Conservation (phyloP, 2,797 vertebrate species). For the Benthosema pterotum region DNA sequence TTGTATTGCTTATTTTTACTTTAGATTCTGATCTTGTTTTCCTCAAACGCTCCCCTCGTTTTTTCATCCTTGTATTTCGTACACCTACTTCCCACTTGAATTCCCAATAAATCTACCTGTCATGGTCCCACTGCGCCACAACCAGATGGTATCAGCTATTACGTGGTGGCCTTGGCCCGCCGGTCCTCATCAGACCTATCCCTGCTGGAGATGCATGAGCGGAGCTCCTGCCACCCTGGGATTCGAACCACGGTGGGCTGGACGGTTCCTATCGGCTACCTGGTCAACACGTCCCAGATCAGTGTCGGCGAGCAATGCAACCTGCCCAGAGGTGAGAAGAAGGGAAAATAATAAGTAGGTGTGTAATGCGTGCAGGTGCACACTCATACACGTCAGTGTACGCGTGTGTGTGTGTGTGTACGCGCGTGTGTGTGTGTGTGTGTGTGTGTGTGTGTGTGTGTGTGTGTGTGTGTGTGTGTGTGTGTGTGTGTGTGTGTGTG, state of each 20-base stretch:
- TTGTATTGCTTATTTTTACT: too few relatives aligned
- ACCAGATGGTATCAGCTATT: slow-evolving; percentile 79
- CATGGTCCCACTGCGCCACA: background rate
- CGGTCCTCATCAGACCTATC: slow-evolving; percentile 82
- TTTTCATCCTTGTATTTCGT: too few relatives aligned
- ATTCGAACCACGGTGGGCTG: slow-evolving; percentile 86
- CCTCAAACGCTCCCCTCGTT: too few relatives aligned
- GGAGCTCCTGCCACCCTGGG: slow-evolving; percentile 85
- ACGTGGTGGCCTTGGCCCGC: slow-evolving; percentile 82
- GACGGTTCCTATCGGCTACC: slow-evolving; percentile 85
- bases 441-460: too few relatives aligned
- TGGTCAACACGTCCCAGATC: slow-evolving; percentile 86
- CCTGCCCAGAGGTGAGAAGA: slow-evolving; percentile 78
- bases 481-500: too few relatives aligned
- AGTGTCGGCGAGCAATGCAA: slow-evolving; percentile 84
- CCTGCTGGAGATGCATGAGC: slow-evolving; percentile 85
- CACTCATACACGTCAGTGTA: too few relatives aligned
- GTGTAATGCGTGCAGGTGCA: background rate
- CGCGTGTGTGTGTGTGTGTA: background rate
- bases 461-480: too few relatives aligned
- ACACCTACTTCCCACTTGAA: background rate
- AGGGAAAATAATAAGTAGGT: background rate
- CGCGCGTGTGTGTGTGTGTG: too few relatives aligned
- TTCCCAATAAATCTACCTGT: background rate
- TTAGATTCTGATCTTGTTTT: too few relatives aligned